These are phyloP conservation scores for Chaitophorus viminalis DNA, from an alignment of 2,888 invertebrate genomes.

Conservation along the genomic window DNA sequence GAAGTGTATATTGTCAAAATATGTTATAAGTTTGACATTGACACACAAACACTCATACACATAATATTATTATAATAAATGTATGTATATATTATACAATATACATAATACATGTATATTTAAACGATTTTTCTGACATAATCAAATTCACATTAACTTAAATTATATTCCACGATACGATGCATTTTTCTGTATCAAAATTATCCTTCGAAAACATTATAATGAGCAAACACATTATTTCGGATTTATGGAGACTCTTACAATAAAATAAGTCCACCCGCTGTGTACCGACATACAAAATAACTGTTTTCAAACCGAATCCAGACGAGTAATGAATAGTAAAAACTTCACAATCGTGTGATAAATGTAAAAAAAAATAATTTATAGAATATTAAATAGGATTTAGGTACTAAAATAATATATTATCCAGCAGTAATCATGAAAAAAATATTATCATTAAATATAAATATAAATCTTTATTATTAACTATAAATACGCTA, in stretches of 20 bases:
- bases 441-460: no score
- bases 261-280: not conserved
- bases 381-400: no score
- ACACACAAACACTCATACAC: not conserved
- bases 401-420: no score
- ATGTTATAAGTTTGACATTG: not conserved
- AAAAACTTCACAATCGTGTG: not conserved
- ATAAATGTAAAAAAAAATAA: no score
- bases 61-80: no score
- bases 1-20: not conserved
- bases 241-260: not conserved
- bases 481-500: no score
- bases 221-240: not conserved
- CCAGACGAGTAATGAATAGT: not conserved
- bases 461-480: no score
- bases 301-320: not conserved
- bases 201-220: not conserved
- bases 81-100: not conserved
- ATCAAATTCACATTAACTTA: conserved; percentile 1
- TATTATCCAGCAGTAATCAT: no score
- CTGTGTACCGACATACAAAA: not conserved
- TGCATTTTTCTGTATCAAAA: not conserved
- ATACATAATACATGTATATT: not conserved
- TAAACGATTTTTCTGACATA: not conserved
- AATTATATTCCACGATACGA: not conserved